These are phyloP conservation scores for Myotis daubentonii DNA, from an alignment of 2,797 vertebrate genomes.

Conservation along the genomic window DNA sequence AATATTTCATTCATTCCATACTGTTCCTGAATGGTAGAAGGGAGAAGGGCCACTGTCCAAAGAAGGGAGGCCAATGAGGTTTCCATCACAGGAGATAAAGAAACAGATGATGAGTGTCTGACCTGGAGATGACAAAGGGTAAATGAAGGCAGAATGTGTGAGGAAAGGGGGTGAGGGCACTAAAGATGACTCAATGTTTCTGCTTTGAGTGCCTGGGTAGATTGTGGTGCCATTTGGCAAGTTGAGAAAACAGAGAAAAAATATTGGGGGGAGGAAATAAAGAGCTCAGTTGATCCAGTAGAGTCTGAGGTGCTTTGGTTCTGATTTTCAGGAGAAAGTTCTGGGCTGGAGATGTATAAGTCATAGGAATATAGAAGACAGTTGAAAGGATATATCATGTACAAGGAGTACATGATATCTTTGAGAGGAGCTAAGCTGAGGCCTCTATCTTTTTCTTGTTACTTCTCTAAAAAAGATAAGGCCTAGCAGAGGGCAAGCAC, in stretches of 20 bases:
- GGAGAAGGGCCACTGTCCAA: neutral
- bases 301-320: neutral
- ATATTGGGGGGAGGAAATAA: neutral
- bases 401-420: neutral
- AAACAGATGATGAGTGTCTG: neutral
- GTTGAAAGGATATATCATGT: neutral
- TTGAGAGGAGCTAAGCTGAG: neutral
- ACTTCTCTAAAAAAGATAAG: neutral
- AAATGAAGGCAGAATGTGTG: neutral
- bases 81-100: neutral
- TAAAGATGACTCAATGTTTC: neutral
- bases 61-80: neutral
- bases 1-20: neutral
- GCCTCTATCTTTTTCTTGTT: neutral
- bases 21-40: neutral
- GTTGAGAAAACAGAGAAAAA: neutral
- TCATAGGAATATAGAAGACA: neutral
- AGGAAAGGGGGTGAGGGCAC: accelerated
- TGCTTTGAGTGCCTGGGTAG: neutral
- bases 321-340: neutral
- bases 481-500: neutral
- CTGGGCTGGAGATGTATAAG: neutral
- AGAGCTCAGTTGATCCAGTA: neutral
- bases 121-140: neutral
- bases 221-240: neutral